These are phyloP conservation scores for Eristalis tenax DNA, from an alignment of 2,888 invertebrate genomes.

Conservation along the genomic window DNA sequence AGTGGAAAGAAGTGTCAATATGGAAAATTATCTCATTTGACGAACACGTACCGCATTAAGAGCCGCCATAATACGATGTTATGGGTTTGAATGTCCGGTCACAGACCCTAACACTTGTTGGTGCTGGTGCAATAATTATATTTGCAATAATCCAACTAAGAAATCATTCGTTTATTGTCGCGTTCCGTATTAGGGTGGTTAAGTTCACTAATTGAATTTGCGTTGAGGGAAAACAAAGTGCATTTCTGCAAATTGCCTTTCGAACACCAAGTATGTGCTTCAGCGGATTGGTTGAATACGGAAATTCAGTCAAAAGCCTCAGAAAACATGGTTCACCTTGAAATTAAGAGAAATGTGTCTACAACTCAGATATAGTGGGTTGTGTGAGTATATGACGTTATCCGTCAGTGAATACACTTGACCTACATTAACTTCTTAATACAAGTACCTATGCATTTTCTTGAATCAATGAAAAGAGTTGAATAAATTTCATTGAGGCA, in stretches of 20 bases:
- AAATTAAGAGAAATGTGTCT: not conserved
- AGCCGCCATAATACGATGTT: too few species aligned
- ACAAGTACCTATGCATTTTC: not conserved
- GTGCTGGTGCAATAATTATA: not conserved
- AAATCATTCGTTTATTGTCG: not conserved
- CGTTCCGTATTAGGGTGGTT: not conserved
- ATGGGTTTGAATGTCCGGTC: too few species aligned
- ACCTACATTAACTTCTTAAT: not conserved
- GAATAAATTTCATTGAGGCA: not conserved
- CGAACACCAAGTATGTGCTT: not conserved
- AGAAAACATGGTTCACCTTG: not conserved
- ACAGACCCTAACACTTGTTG: not conserved
- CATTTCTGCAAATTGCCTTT: not conserved
- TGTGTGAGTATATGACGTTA: not conserved
- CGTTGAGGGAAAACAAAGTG: not conserved
- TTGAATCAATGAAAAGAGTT: not conserved
- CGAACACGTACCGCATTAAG: too few species aligned
- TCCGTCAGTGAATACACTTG: too few species aligned
- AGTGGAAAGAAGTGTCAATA: too few species aligned
- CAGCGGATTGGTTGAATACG: not conserved
- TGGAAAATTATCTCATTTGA: too few species aligned
- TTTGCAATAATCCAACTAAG: not conserved
- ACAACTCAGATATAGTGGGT: not conserved
- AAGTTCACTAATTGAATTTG: slow-evolving; percentile 1
- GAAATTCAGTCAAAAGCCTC: not conserved